A percentile compares a stretch with the other conserved stretches of the same genome.
Evolutionary conservation across 2,888 invertebrate species (phyloP).

Genomic region (Coronaproctus castanopsis): DNA sequence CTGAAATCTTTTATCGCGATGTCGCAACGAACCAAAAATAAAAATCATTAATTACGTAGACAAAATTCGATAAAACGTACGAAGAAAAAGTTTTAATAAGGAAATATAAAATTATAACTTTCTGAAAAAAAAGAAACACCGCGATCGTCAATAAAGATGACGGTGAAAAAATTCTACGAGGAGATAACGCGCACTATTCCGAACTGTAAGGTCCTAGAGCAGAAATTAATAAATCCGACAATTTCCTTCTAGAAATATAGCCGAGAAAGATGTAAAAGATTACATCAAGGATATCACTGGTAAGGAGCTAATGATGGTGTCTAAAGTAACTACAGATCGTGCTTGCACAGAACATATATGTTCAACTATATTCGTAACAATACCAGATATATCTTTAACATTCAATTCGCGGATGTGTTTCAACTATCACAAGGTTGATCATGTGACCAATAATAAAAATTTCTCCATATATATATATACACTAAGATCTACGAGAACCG

Average conservation of each 20-base stretch:
- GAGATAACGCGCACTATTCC: not conserved
- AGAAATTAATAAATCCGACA: not conserved
- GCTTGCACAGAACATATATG: not conserved
- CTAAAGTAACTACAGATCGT: not conserved
- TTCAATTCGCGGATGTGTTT: not conserved
- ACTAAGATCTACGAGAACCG: not conserved
- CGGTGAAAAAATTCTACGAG: not conserved
- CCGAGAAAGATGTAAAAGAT: not conserved
- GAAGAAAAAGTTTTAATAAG: not conserved
- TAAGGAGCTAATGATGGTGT: not conserved
- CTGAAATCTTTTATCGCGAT: not conserved
- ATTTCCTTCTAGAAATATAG: not conserved
- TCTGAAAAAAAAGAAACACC: not conserved
- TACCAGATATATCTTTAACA: not conserved
- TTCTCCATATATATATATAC: not conserved
- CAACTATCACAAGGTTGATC: not conserved
- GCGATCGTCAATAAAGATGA: not conserved
- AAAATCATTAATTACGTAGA: not conserved
- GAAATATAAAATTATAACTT: not conserved
- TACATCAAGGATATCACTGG: not conserved
- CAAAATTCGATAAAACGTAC: not conserved
- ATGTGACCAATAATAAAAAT: not conserved
- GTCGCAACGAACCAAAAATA: not conserved
- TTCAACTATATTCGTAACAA: not conserved
- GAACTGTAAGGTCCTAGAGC: not conserved